A percentile compares a stretch with the other conserved stretches of the same genome.
Conservation (phyloP, 1,140 invertebrate genomes). For the Gyrodactylus bullatarudis region DNA sequence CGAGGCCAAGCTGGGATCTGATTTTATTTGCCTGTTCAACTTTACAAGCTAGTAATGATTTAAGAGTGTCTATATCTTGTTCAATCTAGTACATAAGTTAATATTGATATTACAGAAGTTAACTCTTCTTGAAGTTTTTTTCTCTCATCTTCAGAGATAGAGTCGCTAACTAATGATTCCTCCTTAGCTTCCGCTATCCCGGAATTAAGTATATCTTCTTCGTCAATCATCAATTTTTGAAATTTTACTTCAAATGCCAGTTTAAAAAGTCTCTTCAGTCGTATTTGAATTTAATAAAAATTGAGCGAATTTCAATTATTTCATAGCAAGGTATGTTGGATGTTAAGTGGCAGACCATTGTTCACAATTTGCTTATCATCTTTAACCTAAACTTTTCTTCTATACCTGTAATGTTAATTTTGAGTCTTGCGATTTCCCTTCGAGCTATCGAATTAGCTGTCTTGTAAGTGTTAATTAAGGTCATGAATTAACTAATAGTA, state of each 20-base stretch:
- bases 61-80: background rate
- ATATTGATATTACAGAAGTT: background rate
- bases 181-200: background rate
- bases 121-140: background rate
- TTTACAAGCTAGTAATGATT: background rate
- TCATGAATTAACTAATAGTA: background rate
- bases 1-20: background rate
- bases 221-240: background rate
- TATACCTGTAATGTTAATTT: too few relatives aligned
- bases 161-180: background rate
- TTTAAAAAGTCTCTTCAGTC: too few relatives aligned
- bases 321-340: background rate
- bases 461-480: too few relatives aligned
- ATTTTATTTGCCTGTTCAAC: background rate
- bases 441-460: too few relatives aligned
- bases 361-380: too few relatives aligned
- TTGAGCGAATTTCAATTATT: background rate
- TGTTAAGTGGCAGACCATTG: too few relatives aligned
- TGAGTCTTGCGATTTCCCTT: too few relatives aligned
- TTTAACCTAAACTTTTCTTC: too few relatives aligned
- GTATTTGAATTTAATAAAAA: background rate
- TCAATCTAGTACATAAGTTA: background rate
- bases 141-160: background rate
- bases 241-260: too few relatives aligned
- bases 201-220: background rate